phyloP scores from a whole-genome alignment of 2,797 vertebrate genomes.

The Oreochromis mossambicus region DNA sequence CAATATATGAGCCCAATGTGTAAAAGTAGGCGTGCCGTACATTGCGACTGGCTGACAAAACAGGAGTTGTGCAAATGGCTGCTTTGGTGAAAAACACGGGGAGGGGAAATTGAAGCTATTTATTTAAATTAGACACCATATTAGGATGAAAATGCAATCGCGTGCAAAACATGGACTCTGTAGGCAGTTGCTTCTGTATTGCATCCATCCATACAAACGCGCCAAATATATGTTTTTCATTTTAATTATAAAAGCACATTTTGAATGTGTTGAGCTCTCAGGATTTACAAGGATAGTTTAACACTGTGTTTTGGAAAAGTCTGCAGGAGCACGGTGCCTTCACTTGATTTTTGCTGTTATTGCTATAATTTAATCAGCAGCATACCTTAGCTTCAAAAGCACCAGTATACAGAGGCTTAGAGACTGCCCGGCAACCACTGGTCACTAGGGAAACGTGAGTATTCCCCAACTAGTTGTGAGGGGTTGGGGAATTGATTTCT shows the following conservation, averaged over 20 bases:
- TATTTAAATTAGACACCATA: constrained; percentile 5
- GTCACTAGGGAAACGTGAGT: background rate
- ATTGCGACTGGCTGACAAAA: background rate
- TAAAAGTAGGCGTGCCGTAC: background rate
- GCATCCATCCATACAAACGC: background rate
- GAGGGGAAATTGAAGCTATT: background rate
- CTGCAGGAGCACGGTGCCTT: background rate
- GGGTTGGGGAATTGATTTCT: background rate
- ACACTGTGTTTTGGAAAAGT: background rate
- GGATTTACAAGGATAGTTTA: background rate
- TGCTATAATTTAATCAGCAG: background rate
- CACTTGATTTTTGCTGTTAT: background rate
- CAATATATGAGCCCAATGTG: background rate
- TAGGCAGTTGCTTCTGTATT: background rate
- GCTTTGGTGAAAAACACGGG: background rate
- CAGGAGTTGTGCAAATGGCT: background rate
- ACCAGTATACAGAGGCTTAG: background rate
- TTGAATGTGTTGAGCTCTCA: background rate
- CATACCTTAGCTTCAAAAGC: background rate
- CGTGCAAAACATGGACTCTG: background rate
- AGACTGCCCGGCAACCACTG: too few species aligned
- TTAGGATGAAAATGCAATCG: background rate
- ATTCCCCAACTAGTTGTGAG: background rate
- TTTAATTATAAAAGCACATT: background rate
- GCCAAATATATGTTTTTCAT: background rate